Evolutionary conservation across 1,140 invertebrate species (phyloP).

Genomic region (Pseudachorutes palmiensis): DNA sequence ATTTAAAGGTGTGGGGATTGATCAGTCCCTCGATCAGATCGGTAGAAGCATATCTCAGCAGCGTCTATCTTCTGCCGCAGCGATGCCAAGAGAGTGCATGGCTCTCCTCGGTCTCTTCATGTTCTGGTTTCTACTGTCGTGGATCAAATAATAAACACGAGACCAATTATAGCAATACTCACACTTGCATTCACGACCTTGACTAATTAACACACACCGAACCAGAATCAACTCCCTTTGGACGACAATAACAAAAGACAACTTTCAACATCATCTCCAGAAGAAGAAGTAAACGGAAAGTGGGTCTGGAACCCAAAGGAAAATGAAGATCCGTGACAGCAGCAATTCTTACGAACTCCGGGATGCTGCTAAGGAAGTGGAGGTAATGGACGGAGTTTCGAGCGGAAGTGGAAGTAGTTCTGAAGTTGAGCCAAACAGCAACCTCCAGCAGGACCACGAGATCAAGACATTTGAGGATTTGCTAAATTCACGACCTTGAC

Average conservation of each 20-base stretch:
- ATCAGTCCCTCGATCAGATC: no score
- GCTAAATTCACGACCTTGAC: conserved; percentile 1
- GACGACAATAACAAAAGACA: no score
- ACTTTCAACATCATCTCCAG: neutral
- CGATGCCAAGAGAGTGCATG: neutral
- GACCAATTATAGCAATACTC: neutral
- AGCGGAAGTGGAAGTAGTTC: neutral
- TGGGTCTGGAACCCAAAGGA: neutral
- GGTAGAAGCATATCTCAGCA: no score
- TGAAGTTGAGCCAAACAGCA: neutral
- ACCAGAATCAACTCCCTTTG: no score
- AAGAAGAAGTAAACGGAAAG: neutral
- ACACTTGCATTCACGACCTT: neutral
- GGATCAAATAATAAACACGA: neutral
- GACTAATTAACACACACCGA: neutral
- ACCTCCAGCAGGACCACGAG: no score
- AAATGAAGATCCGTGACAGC: neutral
- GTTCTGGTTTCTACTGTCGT: neutral
- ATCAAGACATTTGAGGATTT: conserved; percentile 30
- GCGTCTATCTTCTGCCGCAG: no score
- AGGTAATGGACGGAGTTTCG: neutral
- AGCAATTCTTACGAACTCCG: neutral
- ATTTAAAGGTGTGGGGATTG: no score
- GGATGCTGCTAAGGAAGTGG: neutral
- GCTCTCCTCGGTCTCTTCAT: neutral